Evolutionary conservation across 2,888 invertebrate genomes (phyloP).

Genomic region (Cataglyphis livida): DNA sequence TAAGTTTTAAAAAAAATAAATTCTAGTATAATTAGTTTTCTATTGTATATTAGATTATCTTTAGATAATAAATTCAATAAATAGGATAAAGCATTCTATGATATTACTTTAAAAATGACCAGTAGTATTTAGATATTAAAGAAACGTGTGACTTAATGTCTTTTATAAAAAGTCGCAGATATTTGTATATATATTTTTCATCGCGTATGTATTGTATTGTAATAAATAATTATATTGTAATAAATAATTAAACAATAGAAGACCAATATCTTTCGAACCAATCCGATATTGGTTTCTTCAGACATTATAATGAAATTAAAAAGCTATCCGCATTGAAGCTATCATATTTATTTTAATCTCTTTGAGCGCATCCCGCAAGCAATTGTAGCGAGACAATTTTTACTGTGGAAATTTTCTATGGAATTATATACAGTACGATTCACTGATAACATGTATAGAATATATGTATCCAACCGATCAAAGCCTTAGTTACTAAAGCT

Average conservation of each 20-base stretch:
- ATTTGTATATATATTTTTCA: not conserved
- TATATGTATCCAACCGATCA: conserved; percentile 36
- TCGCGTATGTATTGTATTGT: not conserved
- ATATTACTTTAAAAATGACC: not conserved
- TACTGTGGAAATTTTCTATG: conserved; percentile 30
- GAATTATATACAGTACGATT: conserved; percentile 14
- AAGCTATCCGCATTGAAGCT: conserved; percentile 18
- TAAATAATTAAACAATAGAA: conserved; percentile 28
- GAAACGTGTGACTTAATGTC: not conserved
- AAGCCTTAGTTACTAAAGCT: conserved; percentile 51
- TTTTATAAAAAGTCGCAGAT: not conserved
- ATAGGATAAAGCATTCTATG: not conserved
- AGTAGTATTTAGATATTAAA: not conserved
- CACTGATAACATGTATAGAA: conserved; percentile 33
- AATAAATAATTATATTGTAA: conserved; percentile 18
- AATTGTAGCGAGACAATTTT: conserved; percentile 41
- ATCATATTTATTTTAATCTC: conserved; percentile 45
- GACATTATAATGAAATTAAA: conserved; percentile 10
- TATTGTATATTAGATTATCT: not conserved
- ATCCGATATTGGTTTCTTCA: conserved; percentile 19
- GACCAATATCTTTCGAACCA: not conserved
- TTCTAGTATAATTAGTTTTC: not conserved
- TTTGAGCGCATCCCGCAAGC: conserved; percentile 31
- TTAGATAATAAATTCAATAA: not conserved
- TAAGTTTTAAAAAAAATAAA: not conserved